Base-by-base conservation (phyloP, 1,140 invertebrate genomes). In the Halictus rubicundus region DNA sequence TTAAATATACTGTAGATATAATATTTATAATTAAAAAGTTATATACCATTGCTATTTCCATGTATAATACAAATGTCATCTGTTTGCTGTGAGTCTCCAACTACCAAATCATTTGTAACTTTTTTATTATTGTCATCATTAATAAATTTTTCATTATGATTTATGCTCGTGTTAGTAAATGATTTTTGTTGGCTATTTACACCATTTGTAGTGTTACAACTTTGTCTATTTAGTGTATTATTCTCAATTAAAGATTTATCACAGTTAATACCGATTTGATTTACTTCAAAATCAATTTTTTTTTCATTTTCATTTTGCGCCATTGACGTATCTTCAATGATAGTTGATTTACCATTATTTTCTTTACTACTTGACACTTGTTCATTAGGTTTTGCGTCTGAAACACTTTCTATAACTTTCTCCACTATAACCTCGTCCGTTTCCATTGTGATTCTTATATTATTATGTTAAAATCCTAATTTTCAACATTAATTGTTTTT, bases 371-470 rank as follows among this genome's bases (percentile, higher is more conserved):
- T 71, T 42, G 21, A 54, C 1, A 19, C 12, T 27, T 21, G 27
- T 16, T 78, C 23, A n/a, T 39, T 21, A 23, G 9, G 10, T 23
- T 23, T n/a, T 23, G 25, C 3, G 39, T 25, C 57, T 49, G 32
- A 65, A 64, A 14, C 27, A 52, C 32, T 16, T 23, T 37, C 27
- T 60, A 49, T 23, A n/a, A 42, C 1, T 3, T 72, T 19, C 9
- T 72, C 60, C 21, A 57, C 16, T 57, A 78, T 72, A 72, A 78
- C 60, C 60, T 78, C 46, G 23, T 72, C 8, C 0, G 16, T 19
- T 49, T 78, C 60, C 76, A 78, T 78, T 32, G n/a, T 54, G 12
- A 46, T 21, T 64, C 1, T 42, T 32, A 46, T 57, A 63, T 27
- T 8, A 65, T 23, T 10, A 52, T 23, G 27, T 69, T n/a, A 2